These are phyloP conservation scores for Drosophila kuntzei DNA, from an alignment of 2,888 invertebrate species.

Conservation along the genomic window DNA sequence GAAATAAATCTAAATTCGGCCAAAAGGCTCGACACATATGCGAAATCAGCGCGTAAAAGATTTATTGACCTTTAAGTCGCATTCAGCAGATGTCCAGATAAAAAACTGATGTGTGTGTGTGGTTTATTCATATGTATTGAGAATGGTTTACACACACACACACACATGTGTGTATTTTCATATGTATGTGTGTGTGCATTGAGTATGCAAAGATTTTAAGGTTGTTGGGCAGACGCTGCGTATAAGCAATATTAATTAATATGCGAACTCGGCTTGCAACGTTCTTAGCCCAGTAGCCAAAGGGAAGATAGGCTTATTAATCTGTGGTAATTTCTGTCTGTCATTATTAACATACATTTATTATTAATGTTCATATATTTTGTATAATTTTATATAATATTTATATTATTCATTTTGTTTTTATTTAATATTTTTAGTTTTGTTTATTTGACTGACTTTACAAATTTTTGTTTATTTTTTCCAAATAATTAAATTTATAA, in stretches of 20 bases:
- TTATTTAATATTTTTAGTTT: too few species aligned
- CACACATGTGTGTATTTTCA: background rate
- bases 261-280: constrained; percentile 35
- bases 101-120: constrained; percentile 1
- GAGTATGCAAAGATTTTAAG: constrained; percentile 33
- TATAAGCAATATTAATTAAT: constrained; percentile 68
- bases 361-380: too few species aligned
- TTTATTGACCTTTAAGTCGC: constrained; percentile 60
- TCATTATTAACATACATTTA: too few species aligned
- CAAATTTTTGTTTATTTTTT: too few species aligned
- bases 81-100: constrained; percentile 57
- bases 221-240: constrained; percentile 33
- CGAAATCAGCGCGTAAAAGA: constrained; percentile 65
- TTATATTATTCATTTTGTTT: too few species aligned
- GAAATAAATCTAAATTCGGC: constrained; percentile 73
- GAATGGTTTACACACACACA: constrained; percentile 6
- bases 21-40: constrained; percentile 63
- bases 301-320: background rate
- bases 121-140: constrained; percentile 18
- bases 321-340: background rate
- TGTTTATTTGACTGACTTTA: too few species aligned
- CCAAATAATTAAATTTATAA: too few species aligned
- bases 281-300: background rate
- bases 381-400: too few species aligned
- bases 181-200: background rate